phyloP scores from a whole-genome alignment of 1,140 invertebrate genomes.

The Zophobas atratus region DNA sequence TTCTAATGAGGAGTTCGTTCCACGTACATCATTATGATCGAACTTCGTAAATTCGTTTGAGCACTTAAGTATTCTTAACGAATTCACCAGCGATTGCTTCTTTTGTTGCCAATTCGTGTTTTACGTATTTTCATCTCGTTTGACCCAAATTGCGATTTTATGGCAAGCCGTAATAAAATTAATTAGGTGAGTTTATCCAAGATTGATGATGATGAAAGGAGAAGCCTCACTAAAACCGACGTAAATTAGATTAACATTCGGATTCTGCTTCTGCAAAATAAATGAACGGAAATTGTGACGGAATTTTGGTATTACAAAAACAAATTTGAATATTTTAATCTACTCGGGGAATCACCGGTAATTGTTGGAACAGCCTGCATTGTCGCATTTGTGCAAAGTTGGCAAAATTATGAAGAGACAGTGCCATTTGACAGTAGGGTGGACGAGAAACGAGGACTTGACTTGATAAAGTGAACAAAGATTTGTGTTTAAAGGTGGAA shows the following conservation, averaged over 20 bases:
- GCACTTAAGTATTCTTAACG: no score
- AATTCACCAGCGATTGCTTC: neutral
- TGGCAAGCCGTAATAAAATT: constrained; percentile 23
- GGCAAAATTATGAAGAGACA: no score
- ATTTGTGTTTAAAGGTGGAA: neutral
- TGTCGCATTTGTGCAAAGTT: neutral
- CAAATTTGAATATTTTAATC: no score
- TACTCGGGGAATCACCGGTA: neutral
- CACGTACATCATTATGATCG: no score
- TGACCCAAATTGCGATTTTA: constrained; percentile 26
- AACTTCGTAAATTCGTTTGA: no score
- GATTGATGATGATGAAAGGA: constrained; percentile 28
- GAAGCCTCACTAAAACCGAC: constrained; percentile 17
- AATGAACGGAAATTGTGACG: neutral
- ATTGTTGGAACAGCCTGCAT: neutral
- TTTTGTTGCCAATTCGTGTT: neutral
- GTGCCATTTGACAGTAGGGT: no score
- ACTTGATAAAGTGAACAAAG: no score
- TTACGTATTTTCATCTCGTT: constrained; percentile 17
- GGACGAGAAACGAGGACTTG: no score
- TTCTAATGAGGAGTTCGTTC: no score
- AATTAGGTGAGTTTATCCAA: constrained; percentile 38
- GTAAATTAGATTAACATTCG: constrained; percentile 28
- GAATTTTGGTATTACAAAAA: no score
- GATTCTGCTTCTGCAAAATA: neutral